phyloP scores from a whole-genome alignment of 2,113 vertebrate species.

The Catharus bicknelli region DNA sequence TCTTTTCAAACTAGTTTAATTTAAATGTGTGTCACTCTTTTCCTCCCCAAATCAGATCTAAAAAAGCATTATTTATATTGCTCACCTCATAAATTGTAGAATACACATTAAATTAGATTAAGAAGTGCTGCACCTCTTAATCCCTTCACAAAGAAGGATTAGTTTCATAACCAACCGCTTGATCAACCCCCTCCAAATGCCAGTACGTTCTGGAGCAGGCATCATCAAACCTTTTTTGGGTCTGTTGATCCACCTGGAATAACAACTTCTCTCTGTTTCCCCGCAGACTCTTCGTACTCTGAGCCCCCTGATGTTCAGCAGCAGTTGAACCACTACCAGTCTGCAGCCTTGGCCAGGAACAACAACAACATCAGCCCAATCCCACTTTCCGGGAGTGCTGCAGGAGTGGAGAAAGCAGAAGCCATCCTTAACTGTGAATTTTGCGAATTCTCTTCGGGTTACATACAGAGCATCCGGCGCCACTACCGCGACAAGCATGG shows the following conservation, averaged over 20 bases:
- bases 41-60: background rate
- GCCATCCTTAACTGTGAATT: slow-evolving; percentile 93
- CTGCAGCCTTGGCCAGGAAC: slow-evolving; percentile 85
- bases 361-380: slow-evolving; percentile 81
- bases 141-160: background rate
- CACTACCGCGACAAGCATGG: slow-evolving; percentile 97
- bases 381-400: slow-evolving; percentile 67
- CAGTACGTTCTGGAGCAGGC: background rate
- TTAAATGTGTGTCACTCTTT: slow-evolving; percentile 19
- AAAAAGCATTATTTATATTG: background rate
- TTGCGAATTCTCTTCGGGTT: slow-evolving; percentile 97
- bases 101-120: background rate
- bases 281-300: slow-evolving; percentile 85
- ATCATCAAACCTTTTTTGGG: background rate
- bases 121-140: background rate
- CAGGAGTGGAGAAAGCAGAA: slow-evolving; percentile 76
- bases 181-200: background rate
- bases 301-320: slow-evolving; percentile 93
- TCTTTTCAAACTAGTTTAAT: slow-evolving; percentile 30
- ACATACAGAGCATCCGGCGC: slow-evolving; percentile 97
- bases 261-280: slow-evolving; percentile 25
- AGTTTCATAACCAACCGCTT: background rate
- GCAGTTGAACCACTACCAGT: slow-evolving; percentile 94
- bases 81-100: background rate
- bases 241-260: background rate